Evolutionary conservation across 2,113 vertebrate genomes (phyloP).

Genomic region (Rhabdomys dilectus): DNA sequence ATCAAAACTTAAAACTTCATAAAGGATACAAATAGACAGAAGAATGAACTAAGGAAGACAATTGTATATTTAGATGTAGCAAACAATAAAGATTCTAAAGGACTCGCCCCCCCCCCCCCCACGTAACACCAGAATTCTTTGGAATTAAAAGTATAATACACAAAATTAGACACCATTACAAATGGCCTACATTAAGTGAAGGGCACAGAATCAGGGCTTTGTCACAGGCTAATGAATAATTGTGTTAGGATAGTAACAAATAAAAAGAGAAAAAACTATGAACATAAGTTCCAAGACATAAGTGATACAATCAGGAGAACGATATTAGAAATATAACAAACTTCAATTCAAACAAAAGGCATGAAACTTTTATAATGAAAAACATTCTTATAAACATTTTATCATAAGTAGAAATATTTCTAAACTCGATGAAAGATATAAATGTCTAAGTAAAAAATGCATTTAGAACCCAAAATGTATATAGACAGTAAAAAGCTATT

Average conservation of each 20-base stretch:
- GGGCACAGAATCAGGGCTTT: neutral
- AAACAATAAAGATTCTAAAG: neutral
- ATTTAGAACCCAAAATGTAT: neutral
- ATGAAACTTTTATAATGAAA: neutral
- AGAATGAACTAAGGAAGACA: neutral
- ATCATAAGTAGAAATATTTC: neutral
- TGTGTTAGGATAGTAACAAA: neutral
- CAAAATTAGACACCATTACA: neutral
- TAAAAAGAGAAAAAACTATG: neutral
- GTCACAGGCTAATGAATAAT: neutral
- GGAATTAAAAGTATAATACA: neutral
- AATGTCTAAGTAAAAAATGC: neutral
- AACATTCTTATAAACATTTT: neutral
- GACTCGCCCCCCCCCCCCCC: rapidly evolving
- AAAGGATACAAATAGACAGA: neutral
- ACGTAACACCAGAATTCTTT: neutral
- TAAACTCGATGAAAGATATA: neutral
- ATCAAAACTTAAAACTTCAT: neutral
- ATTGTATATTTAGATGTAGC: neutral
- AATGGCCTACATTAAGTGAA: neutral
- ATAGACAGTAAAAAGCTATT: neutral
- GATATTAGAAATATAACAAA: neutral
- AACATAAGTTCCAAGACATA: neutral
- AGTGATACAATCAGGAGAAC: neutral
- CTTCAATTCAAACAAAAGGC: neutral